Evolutionary conservation across 2,888 invertebrate species (phyloP).

Genomic region (Ormyrus nitidulus): DNA sequence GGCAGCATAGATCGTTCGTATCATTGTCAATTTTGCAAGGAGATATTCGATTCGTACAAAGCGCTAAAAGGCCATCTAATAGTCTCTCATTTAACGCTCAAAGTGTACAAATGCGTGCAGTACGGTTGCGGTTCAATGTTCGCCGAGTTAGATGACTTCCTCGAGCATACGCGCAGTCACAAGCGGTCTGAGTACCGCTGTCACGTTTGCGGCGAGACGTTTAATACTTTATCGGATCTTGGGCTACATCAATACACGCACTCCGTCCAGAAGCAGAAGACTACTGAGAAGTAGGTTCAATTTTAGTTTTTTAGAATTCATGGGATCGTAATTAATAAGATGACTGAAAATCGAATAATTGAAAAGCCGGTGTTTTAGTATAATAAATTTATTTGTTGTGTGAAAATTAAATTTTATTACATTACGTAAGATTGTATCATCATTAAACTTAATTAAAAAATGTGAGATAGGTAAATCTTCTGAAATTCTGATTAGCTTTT

Average conservation of each 20-base stretch:
- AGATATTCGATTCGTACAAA: conserved; percentile 74
- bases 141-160: conserved; percentile 79
- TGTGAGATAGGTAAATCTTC: too few species aligned
- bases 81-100: conserved; percentile 73
- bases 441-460: too few species aligned
- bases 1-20: conserved; percentile 72
- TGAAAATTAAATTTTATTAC: too few species aligned
- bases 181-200: conserved; percentile 79
- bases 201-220: conserved; percentile 79
- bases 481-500: too few species aligned
- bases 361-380: too few species aligned
- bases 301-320: not conserved
- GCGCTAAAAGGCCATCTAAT: conserved; percentile 72
- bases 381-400: too few species aligned
- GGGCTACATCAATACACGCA: conserved; percentile 81
- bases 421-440: too few species aligned
- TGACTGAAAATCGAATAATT: too few species aligned
- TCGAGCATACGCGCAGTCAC: conserved; percentile 80
- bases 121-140: conserved; percentile 80
- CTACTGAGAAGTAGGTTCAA: conserved; percentile 67
- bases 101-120: conserved; percentile 83
- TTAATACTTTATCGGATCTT: conserved; percentile 79
- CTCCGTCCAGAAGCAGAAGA: conserved; percentile 74
- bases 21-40: conserved; percentile 74
- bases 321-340: too few species aligned